Evolutionary conservation across 2,797 vertebrate genomes (phyloP).

Genomic region (Todus mexicanus): DNA sequence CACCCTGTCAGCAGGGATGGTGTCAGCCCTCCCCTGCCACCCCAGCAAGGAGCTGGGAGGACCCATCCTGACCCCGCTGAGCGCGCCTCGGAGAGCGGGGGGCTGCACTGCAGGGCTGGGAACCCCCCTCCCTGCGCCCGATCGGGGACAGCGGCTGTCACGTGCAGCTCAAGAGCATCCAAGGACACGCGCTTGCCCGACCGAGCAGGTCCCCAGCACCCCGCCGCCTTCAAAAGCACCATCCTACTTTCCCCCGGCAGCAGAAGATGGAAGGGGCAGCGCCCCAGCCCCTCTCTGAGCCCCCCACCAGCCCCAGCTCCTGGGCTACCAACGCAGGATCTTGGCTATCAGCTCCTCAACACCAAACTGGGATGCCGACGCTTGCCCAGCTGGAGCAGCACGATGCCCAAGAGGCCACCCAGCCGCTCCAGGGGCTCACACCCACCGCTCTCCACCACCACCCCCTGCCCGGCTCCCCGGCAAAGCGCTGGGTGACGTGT

Average conservation of each 20-base stretch:
- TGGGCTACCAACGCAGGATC: neutral
- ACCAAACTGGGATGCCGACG: neutral
- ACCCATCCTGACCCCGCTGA: neutral
- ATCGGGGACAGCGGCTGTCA: neutral
- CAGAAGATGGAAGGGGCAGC: neutral
- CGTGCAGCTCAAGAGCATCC: slow-evolving; percentile 64
- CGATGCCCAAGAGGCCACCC: neutral
- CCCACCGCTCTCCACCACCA: rapidly evolving
- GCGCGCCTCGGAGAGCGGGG: neutral
- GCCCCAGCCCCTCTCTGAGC: neutral
- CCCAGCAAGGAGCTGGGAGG: neutral
- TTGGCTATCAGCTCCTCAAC: neutral
- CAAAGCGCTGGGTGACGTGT: neutral
- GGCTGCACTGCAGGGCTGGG: neutral
- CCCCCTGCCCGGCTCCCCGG: neutral
- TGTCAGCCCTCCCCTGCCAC: neutral
- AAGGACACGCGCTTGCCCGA: slow-evolving; percentile 1
- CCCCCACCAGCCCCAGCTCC: neutral
- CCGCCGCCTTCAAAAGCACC: neutral
- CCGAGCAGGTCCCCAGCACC: neutral
- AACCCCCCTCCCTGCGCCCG: neutral
- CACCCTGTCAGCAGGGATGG: neutral
- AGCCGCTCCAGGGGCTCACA: neutral
- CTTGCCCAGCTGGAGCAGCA: neutral
- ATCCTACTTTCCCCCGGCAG: neutral